Conservation (phyloP, 2,797 vertebrate species). For the Rhadinocentrus ornatus region DNA sequence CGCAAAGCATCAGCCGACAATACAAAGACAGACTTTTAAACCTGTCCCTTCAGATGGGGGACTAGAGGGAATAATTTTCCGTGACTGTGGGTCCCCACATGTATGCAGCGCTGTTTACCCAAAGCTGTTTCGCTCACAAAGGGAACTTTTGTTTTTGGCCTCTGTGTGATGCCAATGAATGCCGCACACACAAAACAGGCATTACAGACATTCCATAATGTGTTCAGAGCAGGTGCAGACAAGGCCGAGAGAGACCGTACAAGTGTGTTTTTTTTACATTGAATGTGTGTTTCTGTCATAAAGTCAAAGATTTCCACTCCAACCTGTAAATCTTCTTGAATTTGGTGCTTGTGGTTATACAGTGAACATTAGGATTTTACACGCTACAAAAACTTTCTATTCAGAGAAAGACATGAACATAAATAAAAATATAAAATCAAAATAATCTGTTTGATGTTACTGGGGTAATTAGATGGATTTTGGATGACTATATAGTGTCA, state of each 20-base stretch:
- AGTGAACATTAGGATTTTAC: too few relatives aligned
- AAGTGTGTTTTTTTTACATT: not conserved
- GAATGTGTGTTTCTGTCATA: constrained; percentile 1
- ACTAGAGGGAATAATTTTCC: not conserved
- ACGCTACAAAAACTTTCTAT: too few relatives aligned
- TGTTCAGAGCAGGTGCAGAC: constrained; percentile 55
- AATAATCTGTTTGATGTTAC: too few relatives aligned
- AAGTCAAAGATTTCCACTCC: not conserved
- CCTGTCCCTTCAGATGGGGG: not conserved
- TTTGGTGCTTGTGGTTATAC: too few relatives aligned
- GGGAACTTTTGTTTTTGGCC: constrained; percentile 49
- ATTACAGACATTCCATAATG: constrained; percentile 53
- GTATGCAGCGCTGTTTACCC: constrained; percentile 1
- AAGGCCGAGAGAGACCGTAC: constrained; percentile 1
- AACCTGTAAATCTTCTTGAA: too few relatives aligned
- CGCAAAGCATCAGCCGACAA: not conserved
- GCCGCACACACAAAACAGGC: constrained; percentile 20
- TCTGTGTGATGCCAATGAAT: constrained; percentile 24
- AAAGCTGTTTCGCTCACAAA: constrained; percentile 26
- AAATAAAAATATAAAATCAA: too few relatives aligned
- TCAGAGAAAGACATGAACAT: too few relatives aligned
- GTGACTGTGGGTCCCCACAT: not conserved
- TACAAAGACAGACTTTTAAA: not conserved
- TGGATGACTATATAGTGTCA: too few relatives aligned
- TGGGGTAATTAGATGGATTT: too few relatives aligned